These are phyloP conservation scores for Helostoma temminkii DNA, from an alignment of 2,797 vertebrate genomes.

Conservation along the genomic window DNA sequence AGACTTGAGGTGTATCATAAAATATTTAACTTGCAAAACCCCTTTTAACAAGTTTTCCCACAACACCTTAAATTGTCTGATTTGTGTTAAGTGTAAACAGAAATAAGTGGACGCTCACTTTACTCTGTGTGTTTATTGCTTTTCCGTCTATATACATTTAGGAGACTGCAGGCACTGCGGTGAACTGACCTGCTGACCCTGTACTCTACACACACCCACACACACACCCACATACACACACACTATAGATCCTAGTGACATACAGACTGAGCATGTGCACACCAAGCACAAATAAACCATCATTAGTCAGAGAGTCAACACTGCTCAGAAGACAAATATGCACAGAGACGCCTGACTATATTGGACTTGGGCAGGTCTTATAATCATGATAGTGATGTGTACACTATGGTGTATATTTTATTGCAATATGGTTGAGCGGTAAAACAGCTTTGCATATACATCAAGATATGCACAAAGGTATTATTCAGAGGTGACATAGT, in stretches of 20 bases:
- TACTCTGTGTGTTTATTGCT: constrained; percentile 69
- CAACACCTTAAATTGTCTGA: constrained; percentile 14
- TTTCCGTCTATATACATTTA: too few relatives aligned
- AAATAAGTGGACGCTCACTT: constrained; percentile 31
- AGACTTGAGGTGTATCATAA: constrained; percentile 14
- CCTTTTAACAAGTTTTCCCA: constrained; percentile 14
- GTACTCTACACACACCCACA: constrained; percentile 50
- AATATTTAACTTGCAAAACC: neutral
- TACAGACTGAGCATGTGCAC: constrained; percentile 36
- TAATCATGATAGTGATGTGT: constrained; percentile 22
- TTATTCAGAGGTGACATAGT: constrained; percentile 31
- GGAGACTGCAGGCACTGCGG: constrained; percentile 37
- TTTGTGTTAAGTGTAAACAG: constrained; percentile 43
- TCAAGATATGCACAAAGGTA: constrained; percentile 42
- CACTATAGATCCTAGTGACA: constrained; percentile 8
- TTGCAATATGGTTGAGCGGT: constrained; percentile 7
- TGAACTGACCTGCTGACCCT: constrained; percentile 59
- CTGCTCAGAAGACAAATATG: constrained; percentile 40
- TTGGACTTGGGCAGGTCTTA: neutral
- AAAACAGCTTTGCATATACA: constrained; percentile 36
- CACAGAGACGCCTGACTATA: constrained; percentile 12
- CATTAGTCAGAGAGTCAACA: constrained; percentile 48
- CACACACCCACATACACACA: constrained; percentile 43
- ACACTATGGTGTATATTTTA: constrained; percentile 10
- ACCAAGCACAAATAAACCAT: constrained; percentile 59